Conservation (phyloP, 2,888 invertebrate genomes). For the Melanostoma scalare region DNA sequence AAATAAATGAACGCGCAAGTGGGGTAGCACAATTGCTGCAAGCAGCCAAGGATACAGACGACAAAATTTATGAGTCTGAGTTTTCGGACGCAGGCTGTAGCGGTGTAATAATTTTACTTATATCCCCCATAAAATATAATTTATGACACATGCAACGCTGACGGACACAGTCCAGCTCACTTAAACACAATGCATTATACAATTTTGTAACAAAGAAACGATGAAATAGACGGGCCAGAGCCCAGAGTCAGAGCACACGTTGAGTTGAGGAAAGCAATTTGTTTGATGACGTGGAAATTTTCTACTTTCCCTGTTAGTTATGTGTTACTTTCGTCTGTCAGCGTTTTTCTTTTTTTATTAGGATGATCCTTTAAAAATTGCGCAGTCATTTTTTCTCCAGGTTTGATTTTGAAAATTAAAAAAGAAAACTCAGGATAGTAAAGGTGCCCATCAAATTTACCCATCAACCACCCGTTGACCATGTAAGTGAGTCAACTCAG, state of each 20-base stretch:
- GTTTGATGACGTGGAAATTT: slow-evolving; percentile 52
- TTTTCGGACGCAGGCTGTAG: slow-evolving; percentile 42
- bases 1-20: slow-evolving; percentile 26
- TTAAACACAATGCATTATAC: slow-evolving; percentile 41
- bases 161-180: slow-evolving; percentile 62
- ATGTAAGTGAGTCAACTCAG: slow-evolving; percentile 65
- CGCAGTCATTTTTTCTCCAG: slow-evolving; percentile 18
- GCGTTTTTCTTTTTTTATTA: neutral
- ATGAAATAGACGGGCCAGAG: neutral
- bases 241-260: too few relatives aligned
- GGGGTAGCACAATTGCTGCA: slow-evolving; percentile 19
- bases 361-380: slow-evolving; percentile 52
- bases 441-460: slow-evolving; percentile 49
- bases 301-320: slow-evolving; percentile 16
- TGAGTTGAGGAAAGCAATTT: neutral
- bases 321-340: slow-evolving; percentile 1
- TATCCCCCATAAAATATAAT: slow-evolving; percentile 66
- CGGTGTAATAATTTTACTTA: slow-evolving; percentile 67
- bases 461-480: slow-evolving; percentile 65
- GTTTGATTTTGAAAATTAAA: slow-evolving; percentile 43
- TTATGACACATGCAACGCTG: slow-evolving; percentile 52
- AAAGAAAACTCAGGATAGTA: slow-evolving; percentile 11
- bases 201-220: slow-evolving; percentile 40
- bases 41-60: slow-evolving; percentile 37
- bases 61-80: slow-evolving; percentile 67